A percentile compares a stretch with the other conserved stretches of the same genome.
phyloP scores from a whole-genome alignment of 2,113 vertebrate species.

The Vulpes vulpes region DNA sequence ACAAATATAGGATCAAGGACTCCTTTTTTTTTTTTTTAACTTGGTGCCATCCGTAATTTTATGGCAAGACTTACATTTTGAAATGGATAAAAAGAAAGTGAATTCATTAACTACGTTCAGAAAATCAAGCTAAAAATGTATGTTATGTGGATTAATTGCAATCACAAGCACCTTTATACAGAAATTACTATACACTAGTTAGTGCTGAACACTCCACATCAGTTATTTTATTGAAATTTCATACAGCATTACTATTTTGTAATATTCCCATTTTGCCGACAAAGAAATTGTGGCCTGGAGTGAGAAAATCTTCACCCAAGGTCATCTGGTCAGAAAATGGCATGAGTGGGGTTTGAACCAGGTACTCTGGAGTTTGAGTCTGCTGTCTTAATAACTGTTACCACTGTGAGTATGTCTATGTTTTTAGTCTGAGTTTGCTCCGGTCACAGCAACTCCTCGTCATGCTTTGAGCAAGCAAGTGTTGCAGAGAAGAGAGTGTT shows the following conservation, averaged over 20 bases:
- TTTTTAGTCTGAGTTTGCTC: not conserved
- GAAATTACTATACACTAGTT: not conserved
- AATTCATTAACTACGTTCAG: not conserved
- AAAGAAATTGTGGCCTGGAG: not conserved
- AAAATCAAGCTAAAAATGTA: not conserved
- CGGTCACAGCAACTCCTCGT: not conserved
- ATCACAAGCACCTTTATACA: not conserved
- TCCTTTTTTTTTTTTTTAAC: not conserved
- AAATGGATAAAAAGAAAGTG: not conserved
- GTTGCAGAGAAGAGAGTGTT: not conserved
- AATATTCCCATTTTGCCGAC: not conserved
- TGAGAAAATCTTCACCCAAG: not conserved
- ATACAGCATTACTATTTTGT: not conserved
- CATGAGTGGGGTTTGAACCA: not conserved
- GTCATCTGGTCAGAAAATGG: not conserved
- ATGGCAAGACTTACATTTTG: not conserved
- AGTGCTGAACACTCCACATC: not conserved
- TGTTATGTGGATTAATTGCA: not conserved
- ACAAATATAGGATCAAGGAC: not conserved
- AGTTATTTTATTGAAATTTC: not conserved
- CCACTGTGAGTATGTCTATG: rapidly evolving
- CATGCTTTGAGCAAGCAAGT: not conserved
- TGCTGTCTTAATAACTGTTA: not conserved
- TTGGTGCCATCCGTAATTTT: not conserved
- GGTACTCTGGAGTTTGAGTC: not conserved